Conservation (phyloP, 2,113 vertebrate genomes). For the Lycocorax pyrrhopterus region DNA sequence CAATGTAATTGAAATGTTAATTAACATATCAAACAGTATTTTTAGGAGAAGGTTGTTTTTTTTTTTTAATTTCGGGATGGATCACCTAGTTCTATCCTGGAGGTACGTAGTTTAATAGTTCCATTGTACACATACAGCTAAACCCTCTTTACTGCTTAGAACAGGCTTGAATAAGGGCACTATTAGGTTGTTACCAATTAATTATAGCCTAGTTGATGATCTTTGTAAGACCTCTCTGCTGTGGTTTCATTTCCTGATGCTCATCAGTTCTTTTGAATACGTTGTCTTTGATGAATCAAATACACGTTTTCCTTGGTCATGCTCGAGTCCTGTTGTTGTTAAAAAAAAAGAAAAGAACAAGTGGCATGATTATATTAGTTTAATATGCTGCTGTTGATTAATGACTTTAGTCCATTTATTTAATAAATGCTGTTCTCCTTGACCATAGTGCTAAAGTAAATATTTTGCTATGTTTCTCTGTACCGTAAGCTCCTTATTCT, state of each 20-base stretch:
- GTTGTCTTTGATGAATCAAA: not conserved
- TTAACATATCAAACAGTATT: not conserved
- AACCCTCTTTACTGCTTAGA: not conserved
- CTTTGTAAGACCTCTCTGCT: not conserved
- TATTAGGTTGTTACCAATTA: not conserved
- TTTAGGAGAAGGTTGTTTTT: not conserved
- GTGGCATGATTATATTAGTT: not conserved
- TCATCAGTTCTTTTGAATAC: not conserved
- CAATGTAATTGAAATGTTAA: not conserved
- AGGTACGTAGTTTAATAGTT: not conserved
- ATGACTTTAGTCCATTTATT: slow-evolving; percentile 1
- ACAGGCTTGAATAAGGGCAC: not conserved
- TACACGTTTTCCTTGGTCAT: not conserved
- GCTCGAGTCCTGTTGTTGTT: not conserved
- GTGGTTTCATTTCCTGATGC: not conserved
- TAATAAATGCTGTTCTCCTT: not conserved
- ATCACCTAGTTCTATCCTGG: not conserved
- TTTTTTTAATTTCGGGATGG: not conserved
- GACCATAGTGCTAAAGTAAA: not conserved
- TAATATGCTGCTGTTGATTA: slow-evolving; percentile 6
- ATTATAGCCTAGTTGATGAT: not conserved
- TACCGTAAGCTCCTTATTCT: not conserved
- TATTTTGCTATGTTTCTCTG: not conserved
- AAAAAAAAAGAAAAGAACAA: not conserved
- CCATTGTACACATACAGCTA: not conserved